A percentile compares a stretch with the other conserved stretches of the same genome.
These are phyloP conservation scores for Zoroaster sp. DNA, from an alignment of 53 echinoderm and acorn worm genomes.

Conservation along the genomic window DNA sequence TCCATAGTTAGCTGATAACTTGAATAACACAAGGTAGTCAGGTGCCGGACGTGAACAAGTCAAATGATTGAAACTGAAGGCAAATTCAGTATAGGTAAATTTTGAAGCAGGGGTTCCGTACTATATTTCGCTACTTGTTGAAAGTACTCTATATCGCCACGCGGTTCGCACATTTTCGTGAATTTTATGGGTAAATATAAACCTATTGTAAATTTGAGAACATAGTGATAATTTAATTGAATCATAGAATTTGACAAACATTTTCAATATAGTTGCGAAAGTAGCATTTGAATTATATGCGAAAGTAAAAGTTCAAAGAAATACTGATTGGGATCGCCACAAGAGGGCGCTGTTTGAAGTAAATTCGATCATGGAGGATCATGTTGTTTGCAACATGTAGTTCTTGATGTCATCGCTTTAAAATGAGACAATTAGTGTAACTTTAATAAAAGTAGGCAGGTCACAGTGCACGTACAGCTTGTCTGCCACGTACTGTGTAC, in stretches of 20 bases:
- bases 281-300: not conserved
- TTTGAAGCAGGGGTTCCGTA: not conserved
- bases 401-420: no score
- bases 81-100: not conserved
- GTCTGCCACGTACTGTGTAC: no score
- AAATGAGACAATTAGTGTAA: no score
- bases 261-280: not conserved
- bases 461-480: no score
- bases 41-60: not conserved
- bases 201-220: not conserved
- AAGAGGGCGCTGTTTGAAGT: conserved; percentile 30
- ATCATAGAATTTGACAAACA: not conserved
- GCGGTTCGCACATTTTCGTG: not conserved
- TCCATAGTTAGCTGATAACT: not conserved
- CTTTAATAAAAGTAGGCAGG: no score
- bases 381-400: no score
- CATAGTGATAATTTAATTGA: not conserved
- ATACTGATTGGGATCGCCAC: not conserved
- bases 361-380: no score
- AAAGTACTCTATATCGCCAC: not conserved
- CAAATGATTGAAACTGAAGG: not conserved
- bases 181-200: not conserved
- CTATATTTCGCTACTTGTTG: not conserved
- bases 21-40: not conserved
- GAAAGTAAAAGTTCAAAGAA: not conserved